Percentiles rank a stretch among this genome's conserved stretches.
These are phyloP conservation scores for Tupiocoris notatus DNA, from an alignment of 2,888 invertebrate species.

Conservation along the genomic window DNA sequence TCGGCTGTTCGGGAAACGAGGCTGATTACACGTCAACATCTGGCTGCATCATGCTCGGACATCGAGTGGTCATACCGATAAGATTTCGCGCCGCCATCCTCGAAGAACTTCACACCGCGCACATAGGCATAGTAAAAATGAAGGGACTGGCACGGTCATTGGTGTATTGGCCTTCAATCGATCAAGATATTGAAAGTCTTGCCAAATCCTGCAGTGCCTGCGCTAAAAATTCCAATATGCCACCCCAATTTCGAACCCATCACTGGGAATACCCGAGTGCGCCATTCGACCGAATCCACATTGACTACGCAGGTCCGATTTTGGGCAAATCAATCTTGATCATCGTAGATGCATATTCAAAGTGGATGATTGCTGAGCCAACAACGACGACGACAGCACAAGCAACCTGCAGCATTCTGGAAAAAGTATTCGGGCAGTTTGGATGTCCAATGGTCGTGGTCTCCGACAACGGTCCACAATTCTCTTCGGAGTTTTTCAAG, in stretches of 20 bases:
- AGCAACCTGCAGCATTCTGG: conserved; percentile 42
- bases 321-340: conserved; percentile 47
- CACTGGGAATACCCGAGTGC: conserved; percentile 48
- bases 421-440: conserved; percentile 43
- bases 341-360: conserved; percentile 49
- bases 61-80: too few relatives aligned
- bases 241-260: conserved; percentile 36
- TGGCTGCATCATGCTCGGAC: too few relatives aligned
- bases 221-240: conserved; percentile 13
- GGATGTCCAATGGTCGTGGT: conserved; percentile 46
- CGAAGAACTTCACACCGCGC: conserved; percentile 1
- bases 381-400: conserved; percentile 43
- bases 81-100: too few relatives aligned
- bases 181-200: conserved; percentile 49
- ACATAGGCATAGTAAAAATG: too few relatives aligned
- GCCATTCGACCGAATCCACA: conserved; percentile 49
- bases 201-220: too few relatives aligned
- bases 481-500: too few relatives aligned
- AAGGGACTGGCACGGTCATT: conserved; percentile 50
- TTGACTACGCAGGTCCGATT: conserved; percentile 47
- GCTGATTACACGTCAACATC: not conserved
- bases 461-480: conserved; percentile 48
- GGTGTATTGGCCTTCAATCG: conserved; percentile 50
- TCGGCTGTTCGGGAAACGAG: not conserved
- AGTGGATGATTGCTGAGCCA: conserved; percentile 49